Evolutionary conservation across 2,797 vertebrate genomes (phyloP).

Genomic region (Typhlichthys subterraneus): DNA sequence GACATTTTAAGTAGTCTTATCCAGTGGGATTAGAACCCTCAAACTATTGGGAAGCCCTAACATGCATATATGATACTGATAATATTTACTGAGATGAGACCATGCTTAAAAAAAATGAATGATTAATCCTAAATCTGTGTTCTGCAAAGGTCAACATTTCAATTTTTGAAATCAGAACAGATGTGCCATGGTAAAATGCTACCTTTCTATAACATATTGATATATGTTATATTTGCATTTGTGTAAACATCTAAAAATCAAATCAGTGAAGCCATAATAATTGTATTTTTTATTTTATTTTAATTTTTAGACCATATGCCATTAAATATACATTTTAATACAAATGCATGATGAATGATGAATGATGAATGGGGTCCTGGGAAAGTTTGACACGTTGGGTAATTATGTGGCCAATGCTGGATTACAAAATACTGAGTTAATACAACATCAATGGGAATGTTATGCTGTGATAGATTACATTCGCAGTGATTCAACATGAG

Average conservation of each 20-base stretch:
- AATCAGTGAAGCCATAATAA: conserved; percentile 2
- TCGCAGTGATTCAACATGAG: conserved; percentile 46
- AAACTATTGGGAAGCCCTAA: too few species aligned
- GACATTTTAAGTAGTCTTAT: too few species aligned
- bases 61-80: too few species aligned
- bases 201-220: too few species aligned
- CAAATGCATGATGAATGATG: conserved; percentile 12
- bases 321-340: conserved; percentile 35
- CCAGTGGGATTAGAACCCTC: too few species aligned
- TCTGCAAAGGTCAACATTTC: too few species aligned
- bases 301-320: conserved; percentile 34
- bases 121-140: too few species aligned
- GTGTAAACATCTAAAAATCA: conserved; percentile 19
- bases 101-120: too few species aligned
- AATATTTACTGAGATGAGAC: too few species aligned
- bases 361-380: conserved; percentile 54
- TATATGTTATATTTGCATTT: too few species aligned
- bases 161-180: too few species aligned
- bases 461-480: conserved; percentile 34
- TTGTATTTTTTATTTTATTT: conserved; percentile 2
- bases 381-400: conserved; percentile 63
- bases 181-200: too few species aligned
- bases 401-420: conserved; percentile 67
- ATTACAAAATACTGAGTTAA: conserved; percentile 64
- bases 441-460: conserved; percentile 63